Conservation (phyloP, 2,797 vertebrate genomes). For the Jordanella pulchra region DNA sequence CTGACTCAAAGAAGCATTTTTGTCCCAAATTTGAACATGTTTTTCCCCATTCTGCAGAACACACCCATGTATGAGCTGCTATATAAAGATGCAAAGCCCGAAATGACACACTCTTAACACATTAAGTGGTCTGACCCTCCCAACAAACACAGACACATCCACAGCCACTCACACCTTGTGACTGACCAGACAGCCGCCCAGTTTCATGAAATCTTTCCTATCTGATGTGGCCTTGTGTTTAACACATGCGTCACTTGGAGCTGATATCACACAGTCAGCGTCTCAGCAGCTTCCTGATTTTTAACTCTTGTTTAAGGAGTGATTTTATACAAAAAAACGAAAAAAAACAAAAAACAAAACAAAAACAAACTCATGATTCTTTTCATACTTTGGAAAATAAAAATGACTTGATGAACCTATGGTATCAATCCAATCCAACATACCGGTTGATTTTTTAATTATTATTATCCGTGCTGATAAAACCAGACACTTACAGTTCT, state of each 20-base stretch:
- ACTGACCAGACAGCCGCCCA: conserved; percentile 77
- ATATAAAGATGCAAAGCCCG: conserved; percentile 17
- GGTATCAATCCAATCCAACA: neutral
- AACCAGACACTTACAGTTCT: conserved; percentile 15
- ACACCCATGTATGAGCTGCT: conserved; percentile 22
- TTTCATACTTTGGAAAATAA: conserved; percentile 3
- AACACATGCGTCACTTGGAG: conserved; percentile 79
- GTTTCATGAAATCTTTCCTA: conserved; percentile 82
- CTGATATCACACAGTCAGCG: conserved; percentile 80
- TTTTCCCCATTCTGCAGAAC: neutral
- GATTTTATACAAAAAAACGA: conserved; percentile 29
- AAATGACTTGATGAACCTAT: neutral
- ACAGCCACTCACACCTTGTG: conserved; percentile 77
- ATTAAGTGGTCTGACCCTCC: conserved; percentile 51
- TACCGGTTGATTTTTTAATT: neutral
- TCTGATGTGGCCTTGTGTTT: conserved; percentile 72
- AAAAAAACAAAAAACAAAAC: conserved; percentile 33
- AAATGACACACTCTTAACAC: conserved; percentile 12
- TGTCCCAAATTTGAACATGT: conserved; percentile 6
- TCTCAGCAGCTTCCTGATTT: conserved; percentile 83
- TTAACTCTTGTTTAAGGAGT: conserved; percentile 56
- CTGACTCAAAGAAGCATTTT: neutral
- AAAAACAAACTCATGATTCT: conserved; percentile 30
- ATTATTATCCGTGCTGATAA: neutral
- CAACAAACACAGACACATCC: conserved; percentile 55